Conservation (phyloP, 2,113 vertebrate genomes). For the Hippocampus guttulatus region DNA sequence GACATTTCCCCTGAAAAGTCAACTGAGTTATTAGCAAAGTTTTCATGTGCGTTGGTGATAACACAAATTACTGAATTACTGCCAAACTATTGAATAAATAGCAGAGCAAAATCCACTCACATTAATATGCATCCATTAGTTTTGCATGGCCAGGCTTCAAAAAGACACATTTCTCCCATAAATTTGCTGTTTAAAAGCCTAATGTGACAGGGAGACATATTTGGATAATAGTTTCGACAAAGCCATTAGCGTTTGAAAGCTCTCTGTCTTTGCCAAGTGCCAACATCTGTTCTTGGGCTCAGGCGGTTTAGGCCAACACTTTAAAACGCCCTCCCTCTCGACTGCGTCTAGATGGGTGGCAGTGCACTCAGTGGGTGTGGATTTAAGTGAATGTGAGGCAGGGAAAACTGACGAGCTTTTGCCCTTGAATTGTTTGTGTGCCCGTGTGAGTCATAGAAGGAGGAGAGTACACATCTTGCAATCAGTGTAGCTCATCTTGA, state of each 20-base stretch:
- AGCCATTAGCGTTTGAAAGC: slow-evolving; percentile 50
- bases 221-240: slow-evolving; percentile 55
- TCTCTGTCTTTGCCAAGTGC: slow-evolving; percentile 46
- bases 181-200: slow-evolving; percentile 49
- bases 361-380: slow-evolving; percentile 28
- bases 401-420: background rate
- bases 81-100: slow-evolving; percentile 24
- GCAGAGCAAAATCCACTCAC: slow-evolving; percentile 4
- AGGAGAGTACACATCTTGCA: background rate
- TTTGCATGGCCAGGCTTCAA: slow-evolving; percentile 29
- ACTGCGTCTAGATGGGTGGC: slow-evolving; percentile 22
- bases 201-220: slow-evolving; percentile 50
- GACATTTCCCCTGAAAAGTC: slow-evolving; percentile 8
- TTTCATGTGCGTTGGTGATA: background rate
- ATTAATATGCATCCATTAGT: slow-evolving; percentile 34
- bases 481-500: slow-evolving; percentile 40
- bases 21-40: slow-evolving; percentile 6
- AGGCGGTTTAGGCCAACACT: slow-evolving; percentile 16
- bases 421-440: background rate
- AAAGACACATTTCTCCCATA: slow-evolving; percentile 25
- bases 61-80: slow-evolving; percentile 1
- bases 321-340: background rate
- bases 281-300: slow-evolving; percentile 59
- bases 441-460: slow-evolving; percentile 17
- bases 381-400: slow-evolving; percentile 14